Base-by-base conservation (phyloP, 2,113 vertebrate species). In the Coptodon bakossiorum region DNA sequence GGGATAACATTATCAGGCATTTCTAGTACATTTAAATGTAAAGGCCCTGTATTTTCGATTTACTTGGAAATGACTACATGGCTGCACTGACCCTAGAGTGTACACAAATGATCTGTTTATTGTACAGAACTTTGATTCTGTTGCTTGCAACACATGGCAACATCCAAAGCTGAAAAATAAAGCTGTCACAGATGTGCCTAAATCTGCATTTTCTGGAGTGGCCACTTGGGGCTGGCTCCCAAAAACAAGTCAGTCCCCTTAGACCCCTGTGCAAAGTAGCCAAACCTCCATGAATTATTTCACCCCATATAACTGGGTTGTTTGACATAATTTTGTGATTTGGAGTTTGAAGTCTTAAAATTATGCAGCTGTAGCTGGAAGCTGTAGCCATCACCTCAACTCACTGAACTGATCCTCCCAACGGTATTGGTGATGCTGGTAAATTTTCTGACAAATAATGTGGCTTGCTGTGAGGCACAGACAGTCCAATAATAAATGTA, bases 1-100 rank as follows among this genome's bases (percentile, higher is more conserved):
- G 43, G 56, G 63, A 85, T 85, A 81, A 86, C 59, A 81, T 85
- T 85, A 81, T 71, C 80, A 66, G 38, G 38, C 27, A 48, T 68
- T 83, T 29, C 29, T 48, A n/a, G 9, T 34, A 38, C 63, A 88
- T 90, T 54, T 85, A 76, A 85, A 91, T 86, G 16, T 48, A 71
- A 8, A 61, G n/a, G 19, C 13, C 56, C 63, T 53, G 43, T 52
- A 1, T 79, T 86, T 79, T 27, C 1, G 11, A 29, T 78, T 34
- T 6, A n/a, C 40, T 54, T 80, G n/a, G 19, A 80, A 54, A 38
- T 54, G 45, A 52, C 27, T n/a, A 13, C 45, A 34, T 52, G 73
- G 27, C 17, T 52, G 10, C 45, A 52, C 73, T 52, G 45, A 78
- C 10, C 27, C 73, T 31, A 9, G 73, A 78, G 34, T 9, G 17